Base-by-base conservation (phyloP, 2,888 invertebrate species). In the Cheilosia variabilis region DNA sequence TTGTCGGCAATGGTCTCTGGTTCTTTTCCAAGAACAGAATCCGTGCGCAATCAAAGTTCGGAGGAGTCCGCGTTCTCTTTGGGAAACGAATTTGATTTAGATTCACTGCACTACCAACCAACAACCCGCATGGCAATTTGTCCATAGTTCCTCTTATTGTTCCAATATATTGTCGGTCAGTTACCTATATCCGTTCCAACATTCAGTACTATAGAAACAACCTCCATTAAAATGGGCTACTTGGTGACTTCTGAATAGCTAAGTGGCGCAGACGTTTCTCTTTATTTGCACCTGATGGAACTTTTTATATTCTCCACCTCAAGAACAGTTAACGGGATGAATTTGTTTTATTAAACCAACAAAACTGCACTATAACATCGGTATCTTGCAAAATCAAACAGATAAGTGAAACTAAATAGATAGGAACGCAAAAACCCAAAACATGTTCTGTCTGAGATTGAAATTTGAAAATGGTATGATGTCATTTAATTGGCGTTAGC, bases 371-470 rank as follows among this genome's bases (percentile, higher is more conserved):
- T 45, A 34, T 10, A 34, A 37, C 17, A 47, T 19, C 4, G 2
- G 45, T 9, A 17, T 47, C 19, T 45, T 45, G 9, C 13, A 9
- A 45, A 60, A 52, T 57, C 27, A 52, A 62, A 53, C 45, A 62
- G 68, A 75, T 68, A 76, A 73, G 47, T 66, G 53, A 50, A 62
- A 22, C 13, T 17, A 34, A 1, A 43, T 60, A 34, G 2, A 43
- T 60, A 31, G 31, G 0, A 58, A 69, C 41, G 37, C n/a, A 37
- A 27, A 43, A 22, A n/a, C 27, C 3, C 13, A 3, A 58, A 62
- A 50, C 72, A 77, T 79, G 79, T 78, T 78, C 43, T 83, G 83
- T 53, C 62, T 84, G 19, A 79, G 63, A 65, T 73, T 78, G 31
- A 75, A 52, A 24, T 69, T 75, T 58, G 52, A 65, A 84, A 84